phyloP scores from a whole-genome alignment of 2,797 vertebrate genomes.

The Sebastes nivosus region DNA sequence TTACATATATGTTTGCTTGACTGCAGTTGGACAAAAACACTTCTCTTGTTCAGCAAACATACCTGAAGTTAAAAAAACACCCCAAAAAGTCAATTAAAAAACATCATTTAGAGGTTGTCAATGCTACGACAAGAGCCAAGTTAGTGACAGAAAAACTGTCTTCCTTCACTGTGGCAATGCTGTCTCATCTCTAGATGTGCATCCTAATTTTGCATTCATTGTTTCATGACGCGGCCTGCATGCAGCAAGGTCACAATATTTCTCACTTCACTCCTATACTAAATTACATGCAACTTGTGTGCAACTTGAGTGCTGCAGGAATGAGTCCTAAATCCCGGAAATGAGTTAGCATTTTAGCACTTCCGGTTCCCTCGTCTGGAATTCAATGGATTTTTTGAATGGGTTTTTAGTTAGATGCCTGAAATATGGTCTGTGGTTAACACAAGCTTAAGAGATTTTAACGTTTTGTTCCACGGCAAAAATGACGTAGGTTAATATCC shows the following conservation, averaged over 20 bases:
- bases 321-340: too few species aligned
- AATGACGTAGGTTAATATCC: not conserved
- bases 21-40: slow-evolving; percentile 1
- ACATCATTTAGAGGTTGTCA: not conserved
- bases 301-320: not conserved
- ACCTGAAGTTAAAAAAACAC: not conserved
- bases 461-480: not conserved
- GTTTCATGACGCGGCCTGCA: not conserved
- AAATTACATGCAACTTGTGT: not conserved
- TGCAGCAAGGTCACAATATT: not conserved
- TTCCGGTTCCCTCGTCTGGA: too few species aligned
- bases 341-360: too few species aligned
- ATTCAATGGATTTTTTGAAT: not conserved
- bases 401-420: not conserved
- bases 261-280: not conserved
- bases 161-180: not conserved
- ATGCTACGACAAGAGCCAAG: not conserved
- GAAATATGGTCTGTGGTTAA: not conserved
- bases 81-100: not conserved
- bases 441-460: not conserved
- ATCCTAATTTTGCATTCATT: not conserved
- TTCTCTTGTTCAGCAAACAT: not conserved
- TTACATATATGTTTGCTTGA: not conserved
- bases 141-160: not conserved
- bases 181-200: not conserved